phyloP scores from a whole-genome alignment of 1,140 invertebrate species.

The Aphaenogaster ashmeadi region DNA sequence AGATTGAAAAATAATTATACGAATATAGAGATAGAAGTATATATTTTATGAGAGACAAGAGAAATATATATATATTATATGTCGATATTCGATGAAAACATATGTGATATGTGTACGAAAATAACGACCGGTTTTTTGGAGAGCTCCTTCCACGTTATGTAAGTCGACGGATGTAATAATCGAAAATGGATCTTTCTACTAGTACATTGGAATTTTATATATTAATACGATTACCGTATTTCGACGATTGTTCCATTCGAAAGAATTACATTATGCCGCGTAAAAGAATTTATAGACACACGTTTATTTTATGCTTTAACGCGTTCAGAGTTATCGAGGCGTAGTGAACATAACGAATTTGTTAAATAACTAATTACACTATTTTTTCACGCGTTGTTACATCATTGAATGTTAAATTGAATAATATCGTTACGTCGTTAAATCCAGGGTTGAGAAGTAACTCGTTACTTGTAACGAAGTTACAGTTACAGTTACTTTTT shows the following conservation, averaged over 20 bases:
- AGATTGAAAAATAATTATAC: constrained; percentile 54
- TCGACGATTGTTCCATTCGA: background rate
- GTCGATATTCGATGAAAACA: constrained; percentile 46
- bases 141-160: background rate
- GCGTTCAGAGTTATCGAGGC: background rate
- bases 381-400: constrained; percentile 2
- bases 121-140: constrained; percentile 34
- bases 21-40: constrained; percentile 48
- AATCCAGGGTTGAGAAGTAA: too few relatives aligned
- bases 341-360: background rate
- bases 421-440: constrained; percentile 16
- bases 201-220: constrained; percentile 33
- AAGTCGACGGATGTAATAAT: constrained; percentile 9
- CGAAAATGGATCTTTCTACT: constrained; percentile 12
- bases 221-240: constrained; percentile 12
- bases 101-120: constrained; percentile 67
- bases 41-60: constrained; percentile 69
- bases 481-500: too few relatives aligned
- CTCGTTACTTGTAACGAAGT: too few relatives aligned
- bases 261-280: background rate
- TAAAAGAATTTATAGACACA: constrained; percentile 1
- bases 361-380: constrained; percentile 1
- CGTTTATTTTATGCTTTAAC: background rate
- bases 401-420: constrained; percentile 10
- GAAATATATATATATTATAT: constrained; percentile 59